Evolutionary conservation across 2,113 vertebrate genomes (phyloP).

Genomic region (Syrrhaptes paradoxus): DNA sequence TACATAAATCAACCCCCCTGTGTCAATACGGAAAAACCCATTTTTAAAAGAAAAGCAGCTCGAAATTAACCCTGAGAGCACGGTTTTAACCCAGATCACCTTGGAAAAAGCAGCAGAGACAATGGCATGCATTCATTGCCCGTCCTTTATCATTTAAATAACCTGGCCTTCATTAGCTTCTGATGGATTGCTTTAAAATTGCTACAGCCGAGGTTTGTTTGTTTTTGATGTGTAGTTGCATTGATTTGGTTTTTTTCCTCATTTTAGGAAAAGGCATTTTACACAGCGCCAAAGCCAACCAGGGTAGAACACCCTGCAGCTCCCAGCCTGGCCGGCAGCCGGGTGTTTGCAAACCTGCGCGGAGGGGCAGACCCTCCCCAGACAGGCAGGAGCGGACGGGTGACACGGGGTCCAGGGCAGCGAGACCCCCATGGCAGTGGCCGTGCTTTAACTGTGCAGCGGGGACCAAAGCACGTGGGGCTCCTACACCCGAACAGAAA

Average conservation of each 20-base stretch:
- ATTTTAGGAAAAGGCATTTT: background rate
- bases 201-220: background rate
- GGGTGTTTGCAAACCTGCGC: background rate
- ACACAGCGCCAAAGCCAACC: fast-evolving
- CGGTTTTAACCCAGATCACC: constrained; percentile 14
- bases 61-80: constrained; percentile 36
- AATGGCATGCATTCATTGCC: constrained; percentile 28
- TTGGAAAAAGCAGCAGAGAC: background rate
- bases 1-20: background rate
- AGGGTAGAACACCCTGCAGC: background rate
- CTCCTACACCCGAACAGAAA: background rate
- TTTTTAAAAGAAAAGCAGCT: constrained; percentile 29
- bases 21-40: constrained; percentile 31
- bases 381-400: background rate
- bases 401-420: fast-evolving
- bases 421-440: fast-evolving
- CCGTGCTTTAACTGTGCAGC: background rate
- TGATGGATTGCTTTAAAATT: constrained; percentile 5
- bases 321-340: background rate
- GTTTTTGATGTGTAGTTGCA: background rate
- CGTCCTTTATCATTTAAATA: constrained; percentile 45
- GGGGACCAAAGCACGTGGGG: background rate
- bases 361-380: fast-evolving
- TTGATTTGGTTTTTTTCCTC: background rate
- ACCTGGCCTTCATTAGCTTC: constrained; percentile 2